Evolutionary conservation across 2,797 vertebrate genomes (phyloP).

Genomic region (Rhinoraja longicauda): DNA sequence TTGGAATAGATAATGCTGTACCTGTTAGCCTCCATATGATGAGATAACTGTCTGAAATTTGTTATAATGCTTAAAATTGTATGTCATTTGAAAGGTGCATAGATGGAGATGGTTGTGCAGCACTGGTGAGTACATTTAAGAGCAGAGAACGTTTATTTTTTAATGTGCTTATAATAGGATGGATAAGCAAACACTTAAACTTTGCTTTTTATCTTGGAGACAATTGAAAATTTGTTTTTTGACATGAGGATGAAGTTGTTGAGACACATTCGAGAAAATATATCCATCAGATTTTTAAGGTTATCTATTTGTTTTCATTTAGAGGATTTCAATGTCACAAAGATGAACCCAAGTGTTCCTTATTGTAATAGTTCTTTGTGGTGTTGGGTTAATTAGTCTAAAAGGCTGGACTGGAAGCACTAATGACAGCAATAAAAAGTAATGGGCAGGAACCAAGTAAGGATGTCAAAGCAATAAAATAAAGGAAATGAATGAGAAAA

Average conservation of each 20-base stretch:
- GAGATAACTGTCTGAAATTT: neutral
- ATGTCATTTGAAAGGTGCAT: neutral
- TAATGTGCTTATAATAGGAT: neutral
- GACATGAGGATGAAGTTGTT: neutral
- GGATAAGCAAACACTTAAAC: neutral
- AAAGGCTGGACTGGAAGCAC: neutral
- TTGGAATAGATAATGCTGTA: neutral
- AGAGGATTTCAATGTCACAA: neutral
- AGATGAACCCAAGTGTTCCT: neutral
- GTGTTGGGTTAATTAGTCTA: neutral
- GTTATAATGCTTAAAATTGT: neutral
- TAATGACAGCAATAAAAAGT: neutral
- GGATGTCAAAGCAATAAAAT: conserved; percentile 18
- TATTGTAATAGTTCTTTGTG: neutral
- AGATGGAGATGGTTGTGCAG: neutral
- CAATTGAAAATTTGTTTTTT: neutral
- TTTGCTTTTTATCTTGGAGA: neutral
- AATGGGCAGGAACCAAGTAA: neutral
- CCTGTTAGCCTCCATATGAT: too few relatives aligned
- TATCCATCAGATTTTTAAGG: neutral
- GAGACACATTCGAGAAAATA: too few relatives aligned
- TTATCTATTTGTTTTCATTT: neutral
- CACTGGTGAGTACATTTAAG: neutral
- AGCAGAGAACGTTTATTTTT: neutral
- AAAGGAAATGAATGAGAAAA: conserved; percentile 12